These are phyloP conservation scores for Loripinus fragilis DNA, from an alignment of 2,888 invertebrate genomes.

Conservation along the genomic window DNA sequence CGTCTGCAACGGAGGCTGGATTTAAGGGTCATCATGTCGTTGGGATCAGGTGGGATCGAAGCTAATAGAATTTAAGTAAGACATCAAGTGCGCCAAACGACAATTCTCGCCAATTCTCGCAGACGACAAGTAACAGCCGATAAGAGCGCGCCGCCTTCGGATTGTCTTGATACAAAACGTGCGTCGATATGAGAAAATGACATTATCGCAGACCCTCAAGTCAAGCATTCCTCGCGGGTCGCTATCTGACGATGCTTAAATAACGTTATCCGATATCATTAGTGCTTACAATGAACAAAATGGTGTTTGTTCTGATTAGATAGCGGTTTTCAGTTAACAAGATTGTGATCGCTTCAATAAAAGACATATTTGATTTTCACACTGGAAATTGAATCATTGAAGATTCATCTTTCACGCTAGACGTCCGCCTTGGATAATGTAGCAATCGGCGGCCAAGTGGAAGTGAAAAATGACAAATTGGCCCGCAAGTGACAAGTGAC, in stretches of 20 bases:
- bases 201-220: slow-evolving; percentile 49
- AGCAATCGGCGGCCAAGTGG: slow-evolving; percentile 16
- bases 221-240: slow-evolving; percentile 33
- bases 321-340: slow-evolving; percentile 56
- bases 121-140: slow-evolving; percentile 14
- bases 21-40: slow-evolving; percentile 21
- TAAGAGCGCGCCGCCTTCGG: slow-evolving; percentile 15
- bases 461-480: slow-evolving; percentile 34
- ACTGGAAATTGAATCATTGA: slow-evolving; percentile 60
- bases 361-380: slow-evolving; percentile 67
- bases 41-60: slow-evolving; percentile 52
- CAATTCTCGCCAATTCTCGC: slow-evolving; percentile 2
- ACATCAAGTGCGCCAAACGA: slow-evolving; percentile 46
- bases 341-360: slow-evolving; percentile 63
- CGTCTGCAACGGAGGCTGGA: background rate
- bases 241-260: slow-evolving; percentile 69
- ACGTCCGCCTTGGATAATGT: slow-evolving; percentile 18
- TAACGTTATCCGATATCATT: slow-evolving; percentile 73
- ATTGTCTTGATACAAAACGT: slow-evolving; percentile 4
- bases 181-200: slow-evolving; percentile 27
- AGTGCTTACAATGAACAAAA: slow-evolving; percentile 63
- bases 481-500: slow-evolving; percentile 18
- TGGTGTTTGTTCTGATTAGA: slow-evolving; percentile 66
- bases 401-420: slow-evolving; percentile 64
- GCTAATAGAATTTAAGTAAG: slow-evolving; percentile 48